Evolutionary conservation across 2,888 invertebrate genomes (phyloP).

Genomic region (Leptopilina syphax): DNA sequence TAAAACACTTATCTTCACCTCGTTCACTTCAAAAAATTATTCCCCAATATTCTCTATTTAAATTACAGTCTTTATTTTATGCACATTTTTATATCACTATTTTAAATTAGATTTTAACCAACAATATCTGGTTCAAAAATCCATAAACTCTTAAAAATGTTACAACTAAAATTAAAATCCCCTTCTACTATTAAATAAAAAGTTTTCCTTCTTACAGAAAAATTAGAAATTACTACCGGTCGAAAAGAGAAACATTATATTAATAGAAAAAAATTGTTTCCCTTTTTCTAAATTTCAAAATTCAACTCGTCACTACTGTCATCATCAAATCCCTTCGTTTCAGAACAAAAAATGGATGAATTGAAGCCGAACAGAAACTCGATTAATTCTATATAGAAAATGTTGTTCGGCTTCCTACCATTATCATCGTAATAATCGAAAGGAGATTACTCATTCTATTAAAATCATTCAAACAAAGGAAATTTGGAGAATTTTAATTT

Average conservation of each 20-base stretch:
- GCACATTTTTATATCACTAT: no score
- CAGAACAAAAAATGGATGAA: constrained; percentile 50
- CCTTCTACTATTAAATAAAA: no score
- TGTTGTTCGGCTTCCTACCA: constrained; percentile 67
- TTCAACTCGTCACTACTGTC: constrained; percentile 36
- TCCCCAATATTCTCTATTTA: not conserved
- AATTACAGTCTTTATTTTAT: not conserved
- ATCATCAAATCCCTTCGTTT: constrained; percentile 46
- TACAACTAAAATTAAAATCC: no score
- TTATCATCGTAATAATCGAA: constrained; percentile 56
- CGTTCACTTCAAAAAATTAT: not conserved
- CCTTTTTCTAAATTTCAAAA: no score
- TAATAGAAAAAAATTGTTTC: no score
- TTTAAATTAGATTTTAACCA: no score
- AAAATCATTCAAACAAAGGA: constrained; percentile 8
- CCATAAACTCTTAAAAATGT: no score
- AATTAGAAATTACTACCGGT: no score
- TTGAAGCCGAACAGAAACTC: constrained; percentile 54
- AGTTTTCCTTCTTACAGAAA: no score
- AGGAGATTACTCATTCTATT: constrained; percentile 50
- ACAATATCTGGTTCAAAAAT: no score
- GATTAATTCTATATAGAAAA: constrained; percentile 60
- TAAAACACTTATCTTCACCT: constrained; percentile 26
- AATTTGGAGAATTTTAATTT: not conserved
- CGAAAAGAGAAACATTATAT: no score